Percentiles rank a stretch among this genome's conserved stretches.
phyloP scores from a whole-genome alignment of 2,113 vertebrate species.

The Anguilla rostrata region DNA sequence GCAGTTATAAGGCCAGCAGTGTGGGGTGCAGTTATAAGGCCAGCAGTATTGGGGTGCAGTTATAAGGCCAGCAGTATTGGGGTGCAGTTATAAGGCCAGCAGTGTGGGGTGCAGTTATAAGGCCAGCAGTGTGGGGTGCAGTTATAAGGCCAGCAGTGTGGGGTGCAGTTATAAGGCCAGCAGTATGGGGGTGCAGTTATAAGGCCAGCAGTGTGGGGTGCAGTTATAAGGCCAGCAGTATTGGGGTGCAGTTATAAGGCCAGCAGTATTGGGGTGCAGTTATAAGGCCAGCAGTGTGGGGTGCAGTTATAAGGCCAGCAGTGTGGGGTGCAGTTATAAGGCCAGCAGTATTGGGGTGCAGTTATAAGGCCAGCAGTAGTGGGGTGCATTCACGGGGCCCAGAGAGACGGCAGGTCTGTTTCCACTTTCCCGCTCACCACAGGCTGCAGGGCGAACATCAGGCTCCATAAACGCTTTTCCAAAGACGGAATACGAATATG shows the following conservation, averaged over 20 bases:
- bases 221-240: no score
- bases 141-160: slow-evolving; percentile 25
- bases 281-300: no score
- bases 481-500: slow-evolving; percentile 22
- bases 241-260: no score
- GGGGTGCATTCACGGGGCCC: no score
- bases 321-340: neutral
- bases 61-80: slow-evolving; percentile 24
- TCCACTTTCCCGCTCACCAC: slow-evolving; percentile 43
- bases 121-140: slow-evolving; percentile 29
- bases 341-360: slow-evolving; percentile 31
- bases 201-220: no score
- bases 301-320: no score
- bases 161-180: neutral
- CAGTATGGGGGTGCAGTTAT: no score
- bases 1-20: no score
- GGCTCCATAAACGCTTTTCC: slow-evolving; percentile 50
- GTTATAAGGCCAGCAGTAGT: slow-evolving; percentile 27
- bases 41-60: slow-evolving; percentile 33
- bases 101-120: neutral
- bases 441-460: slow-evolving; percentile 44
- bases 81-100: no score
- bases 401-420: slow-evolving; percentile 29
- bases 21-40: neutral
- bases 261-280: no score